These are phyloP conservation scores for Parapsyche elsis DNA, from an alignment of 1,140 invertebrate genomes.

Conservation along the genomic window DNA sequence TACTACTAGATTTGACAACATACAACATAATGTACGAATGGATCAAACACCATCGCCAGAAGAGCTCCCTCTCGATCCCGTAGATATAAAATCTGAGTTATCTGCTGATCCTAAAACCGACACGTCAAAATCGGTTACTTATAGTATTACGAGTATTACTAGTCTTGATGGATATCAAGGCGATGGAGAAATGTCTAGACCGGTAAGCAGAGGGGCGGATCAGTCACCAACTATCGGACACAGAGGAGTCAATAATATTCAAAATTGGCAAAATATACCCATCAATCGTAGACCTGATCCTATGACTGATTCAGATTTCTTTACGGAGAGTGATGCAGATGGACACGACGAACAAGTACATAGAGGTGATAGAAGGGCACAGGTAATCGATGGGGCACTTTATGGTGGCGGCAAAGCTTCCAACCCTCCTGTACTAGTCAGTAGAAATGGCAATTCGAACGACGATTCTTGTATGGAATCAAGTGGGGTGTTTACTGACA, in stretches of 20 bases:
- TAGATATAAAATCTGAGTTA: conserved; percentile 69
- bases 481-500: conserved; percentile 85
- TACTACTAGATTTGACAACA: conserved; percentile 63
- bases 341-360: conserved; percentile 78
- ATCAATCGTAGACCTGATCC: conserved; percentile 75
- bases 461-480: conserved; percentile 83
- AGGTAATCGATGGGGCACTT: conserved; percentile 85
- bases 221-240: conserved; percentile 69
- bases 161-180: conserved; percentile 89
- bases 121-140: conserved; percentile 71
- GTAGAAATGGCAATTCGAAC: conserved; percentile 62
- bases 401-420: conserved; percentile 75
- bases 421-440: conserved; percentile 66
- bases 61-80: conserved; percentile 81
- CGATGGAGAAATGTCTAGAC: conserved; percentile 84
- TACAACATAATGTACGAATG: conserved; percentile 64
- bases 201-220: conserved; percentile 79
- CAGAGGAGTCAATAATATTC: conserved; percentile 63
- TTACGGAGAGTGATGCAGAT: conserved; percentile 87
- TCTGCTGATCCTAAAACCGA: conserved; percentile 69
- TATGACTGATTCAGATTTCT: conserved; percentile 91
- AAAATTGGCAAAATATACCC: conserved; percentile 68
- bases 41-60: conserved; percentile 85
- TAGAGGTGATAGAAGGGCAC: conserved; percentile 76
- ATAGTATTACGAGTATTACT: conserved; percentile 85